Conservation (phyloP, 1,140 invertebrate species). For the Tetragnatha versicolor region DNA sequence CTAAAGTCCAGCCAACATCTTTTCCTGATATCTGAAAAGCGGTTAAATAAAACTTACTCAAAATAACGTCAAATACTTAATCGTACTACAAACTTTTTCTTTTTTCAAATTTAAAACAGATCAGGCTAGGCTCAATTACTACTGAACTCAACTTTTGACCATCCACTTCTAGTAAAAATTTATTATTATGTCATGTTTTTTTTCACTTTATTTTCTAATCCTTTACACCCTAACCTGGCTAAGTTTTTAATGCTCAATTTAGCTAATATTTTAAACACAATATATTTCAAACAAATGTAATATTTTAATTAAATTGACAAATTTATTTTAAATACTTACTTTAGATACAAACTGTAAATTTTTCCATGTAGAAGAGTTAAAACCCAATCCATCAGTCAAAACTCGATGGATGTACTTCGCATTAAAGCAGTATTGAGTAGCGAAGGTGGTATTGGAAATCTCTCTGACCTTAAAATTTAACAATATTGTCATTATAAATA, state of each 20-base stretch:
- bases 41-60: too few species aligned
- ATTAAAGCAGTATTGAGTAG: slow-evolving; percentile 36
- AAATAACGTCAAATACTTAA: too few species aligned
- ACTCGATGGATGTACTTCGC: slow-evolving; percentile 18
- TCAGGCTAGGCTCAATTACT: too few species aligned
- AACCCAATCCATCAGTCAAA: slow-evolving; percentile 32
- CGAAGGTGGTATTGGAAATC: not conserved
- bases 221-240: too few species aligned
- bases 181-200: too few species aligned
- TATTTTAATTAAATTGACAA: not conserved
- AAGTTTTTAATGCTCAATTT: too few species aligned
- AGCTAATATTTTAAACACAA: too few species aligned
- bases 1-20: slow-evolving; percentile 66
- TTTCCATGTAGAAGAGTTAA: slow-evolving; percentile 32
- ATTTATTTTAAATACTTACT: slow-evolving; percentile 28
- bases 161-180: too few species aligned
- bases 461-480: slow-evolving; percentile 19
- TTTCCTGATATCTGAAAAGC: slow-evolving; percentile 61
- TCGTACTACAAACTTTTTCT: too few species aligned
- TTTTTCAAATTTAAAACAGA: too few species aligned
- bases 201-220: too few species aligned
- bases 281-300: not conserved
- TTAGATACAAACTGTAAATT: slow-evolving; percentile 33
- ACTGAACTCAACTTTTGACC: too few species aligned
- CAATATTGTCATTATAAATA: not conserved